A percentile compares a stretch with the other conserved stretches of the same genome.
Evolutionary conservation across 2,113 vertebrate species (phyloP).

Genomic region (Cynocephalus volans): DNA sequence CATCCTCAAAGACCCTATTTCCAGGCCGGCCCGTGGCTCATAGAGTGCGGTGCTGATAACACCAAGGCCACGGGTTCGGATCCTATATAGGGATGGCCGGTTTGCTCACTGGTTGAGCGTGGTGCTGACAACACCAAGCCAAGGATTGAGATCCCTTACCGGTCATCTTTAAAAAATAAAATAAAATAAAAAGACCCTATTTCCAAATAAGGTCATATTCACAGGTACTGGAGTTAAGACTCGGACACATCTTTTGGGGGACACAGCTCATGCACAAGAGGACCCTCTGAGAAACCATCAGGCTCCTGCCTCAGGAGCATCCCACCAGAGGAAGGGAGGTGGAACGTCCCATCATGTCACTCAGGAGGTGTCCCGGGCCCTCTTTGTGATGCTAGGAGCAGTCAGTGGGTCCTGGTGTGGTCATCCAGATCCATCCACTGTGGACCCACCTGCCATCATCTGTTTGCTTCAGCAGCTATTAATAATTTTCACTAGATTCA

Average conservation of each 20-base stretch:
- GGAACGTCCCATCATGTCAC: not conserved
- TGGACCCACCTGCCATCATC: fast-evolving
- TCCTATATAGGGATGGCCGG: no score
- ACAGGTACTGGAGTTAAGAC: not conserved
- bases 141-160: no score
- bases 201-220: not conserved
- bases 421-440: fast-evolving
- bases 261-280: no score
- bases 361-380: not conserved
- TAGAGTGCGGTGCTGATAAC: no score
- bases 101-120: no score
- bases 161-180: no score
- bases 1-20: not conserved
- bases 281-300: not conserved
- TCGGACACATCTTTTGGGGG: not conserved
- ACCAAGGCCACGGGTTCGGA: no score
- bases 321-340: not conserved
- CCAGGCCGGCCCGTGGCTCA: no score
- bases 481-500: not conserved
- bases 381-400: not conserved
- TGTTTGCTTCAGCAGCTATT: not conserved
- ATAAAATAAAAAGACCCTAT: not conserved
- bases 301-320: not conserved
- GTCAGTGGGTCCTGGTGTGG: not conserved
- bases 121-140: no score